Evolutionary conservation across 2,113 vertebrate genomes (phyloP).

Genomic region (Lasiurus borealis): DNA sequence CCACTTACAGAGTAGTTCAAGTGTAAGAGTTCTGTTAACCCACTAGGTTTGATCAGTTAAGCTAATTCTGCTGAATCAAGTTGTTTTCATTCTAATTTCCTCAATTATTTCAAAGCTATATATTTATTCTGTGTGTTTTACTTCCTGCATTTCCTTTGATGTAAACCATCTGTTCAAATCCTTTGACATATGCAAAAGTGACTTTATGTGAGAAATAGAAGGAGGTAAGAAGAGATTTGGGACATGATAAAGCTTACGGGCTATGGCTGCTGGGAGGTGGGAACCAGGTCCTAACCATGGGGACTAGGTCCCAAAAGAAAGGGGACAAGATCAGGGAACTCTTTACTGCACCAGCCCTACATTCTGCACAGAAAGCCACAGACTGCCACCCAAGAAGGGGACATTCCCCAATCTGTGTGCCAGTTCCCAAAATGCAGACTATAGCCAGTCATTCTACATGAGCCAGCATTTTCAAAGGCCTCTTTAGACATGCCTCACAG

Average conservation of each 20-base stretch:
- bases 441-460: conserved; percentile 46
- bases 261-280: not conserved
- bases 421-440: conserved; percentile 51
- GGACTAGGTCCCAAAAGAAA: not conserved
- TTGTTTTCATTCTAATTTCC: conserved; percentile 32
- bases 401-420: conserved; percentile 54
- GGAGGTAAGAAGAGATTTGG: not conserved
- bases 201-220: not conserved
- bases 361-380: conserved; percentile 56
- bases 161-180: not conserved
- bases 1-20: not conserved
- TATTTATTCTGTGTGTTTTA: conserved; percentile 12
- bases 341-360: not conserved
- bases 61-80: not conserved
- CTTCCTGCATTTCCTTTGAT: not conserved
- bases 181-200: not conserved
- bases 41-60: not conserved
- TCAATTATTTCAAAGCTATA: not conserved
- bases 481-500: conserved; percentile 58
- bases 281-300: not conserved
- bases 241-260: no score
- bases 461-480: conserved; percentile 53
- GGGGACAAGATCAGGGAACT: not conserved
- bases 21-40: not conserved
- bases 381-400: conserved; percentile 41